Percentiles rank a stretch among this genome's conserved stretches.
phyloP scores from a whole-genome alignment of 2,888 invertebrate species.

The Neoaliturus tenellus region DNA sequence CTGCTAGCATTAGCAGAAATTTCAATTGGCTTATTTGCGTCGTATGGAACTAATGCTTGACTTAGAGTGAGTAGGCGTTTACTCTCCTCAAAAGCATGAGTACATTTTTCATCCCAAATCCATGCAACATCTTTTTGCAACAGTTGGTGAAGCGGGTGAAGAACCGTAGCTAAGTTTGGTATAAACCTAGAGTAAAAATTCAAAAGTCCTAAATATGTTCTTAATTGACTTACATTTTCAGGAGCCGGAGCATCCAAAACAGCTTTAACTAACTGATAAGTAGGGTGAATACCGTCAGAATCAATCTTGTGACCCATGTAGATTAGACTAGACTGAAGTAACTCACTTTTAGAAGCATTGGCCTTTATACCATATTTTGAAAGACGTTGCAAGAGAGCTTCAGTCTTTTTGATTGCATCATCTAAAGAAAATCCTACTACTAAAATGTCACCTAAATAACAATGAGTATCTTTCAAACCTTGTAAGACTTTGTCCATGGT shows the following conservation, averaged over 20 bases:
- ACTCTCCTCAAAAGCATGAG: neutral
- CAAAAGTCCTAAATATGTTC: slow-evolving; percentile 52
- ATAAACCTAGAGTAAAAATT: slow-evolving; percentile 56
- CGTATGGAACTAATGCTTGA: neutral
- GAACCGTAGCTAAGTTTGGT: slow-evolving; percentile 44
- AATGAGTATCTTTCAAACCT: too few relatives aligned
- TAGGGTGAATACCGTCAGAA: neutral
- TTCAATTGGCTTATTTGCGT: neutral
- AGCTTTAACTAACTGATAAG: slow-evolving; percentile 18
- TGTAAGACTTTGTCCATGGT: too few relatives aligned
- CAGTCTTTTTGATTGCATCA: neutral
- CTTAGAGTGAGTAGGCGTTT: neutral
- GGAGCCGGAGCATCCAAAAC: slow-evolving; percentile 45
- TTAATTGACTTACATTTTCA: slow-evolving; percentile 28
- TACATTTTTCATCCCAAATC: neutral
- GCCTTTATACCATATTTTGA: neutral
- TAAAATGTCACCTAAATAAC: neutral
- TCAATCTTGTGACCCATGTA: neutral
- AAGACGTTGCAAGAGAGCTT: neutral
- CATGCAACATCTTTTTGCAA: neutral
- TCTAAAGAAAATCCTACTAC: neutral
- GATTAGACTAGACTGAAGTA: neutral
- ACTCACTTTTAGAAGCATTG: neutral
- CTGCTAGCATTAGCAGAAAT: neutral
- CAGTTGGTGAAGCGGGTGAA: neutral